Base-by-base conservation (phyloP, 1,140 invertebrate species). In the Meloidogyne hapla region DNA sequence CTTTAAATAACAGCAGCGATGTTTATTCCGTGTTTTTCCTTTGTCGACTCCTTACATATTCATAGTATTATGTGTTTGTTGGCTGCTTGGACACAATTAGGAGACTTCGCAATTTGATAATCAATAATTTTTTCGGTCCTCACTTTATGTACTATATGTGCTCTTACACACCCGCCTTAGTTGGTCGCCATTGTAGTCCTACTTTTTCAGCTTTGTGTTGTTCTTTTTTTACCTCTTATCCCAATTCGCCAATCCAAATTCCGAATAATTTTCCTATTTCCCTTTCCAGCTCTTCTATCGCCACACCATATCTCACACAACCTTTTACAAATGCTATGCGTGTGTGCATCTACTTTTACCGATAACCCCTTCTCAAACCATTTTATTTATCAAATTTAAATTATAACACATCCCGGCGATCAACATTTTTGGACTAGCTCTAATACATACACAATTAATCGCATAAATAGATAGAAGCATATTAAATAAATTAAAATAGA, bases 61-160 rank as follows among this genome's bases (percentile, higher is more conserved):
- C n/a, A 21, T 56, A 56, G n/a, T 56, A 56, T 10, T 42, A 42
- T 45, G 13, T 56, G n/a, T 56, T 56, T 56, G 48, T 56, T n/a
- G n/a, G 18, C 2, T 56, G 48, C n/a, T 56, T 56, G n/a, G n/a
- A 6, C 18, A 56, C 48, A 56, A 56, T 56, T 56, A 56, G 5
- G 48, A 56, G 48, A 21, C 48, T 56, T 56, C 48, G 48, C 48
- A 56, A 56, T 56, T 56, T 56, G 48, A 56, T 13, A 56, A 56
- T 56, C 48, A 56, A 56, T 56, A 56, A 56, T 56, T 56, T n/a
- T 56, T 56, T 56, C 48, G 48, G 48, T 56, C 48, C 48, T 56
- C 48, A 56, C 48, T 56, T 56, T 56, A 56, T 56, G 48, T 21
- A 56, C 48, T 56, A 21, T 56, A n/a, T 56, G 18, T 56, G 48